phyloP scores from a whole-genome alignment of 2,888 invertebrate species.

The Agrotis segetum region DNA sequence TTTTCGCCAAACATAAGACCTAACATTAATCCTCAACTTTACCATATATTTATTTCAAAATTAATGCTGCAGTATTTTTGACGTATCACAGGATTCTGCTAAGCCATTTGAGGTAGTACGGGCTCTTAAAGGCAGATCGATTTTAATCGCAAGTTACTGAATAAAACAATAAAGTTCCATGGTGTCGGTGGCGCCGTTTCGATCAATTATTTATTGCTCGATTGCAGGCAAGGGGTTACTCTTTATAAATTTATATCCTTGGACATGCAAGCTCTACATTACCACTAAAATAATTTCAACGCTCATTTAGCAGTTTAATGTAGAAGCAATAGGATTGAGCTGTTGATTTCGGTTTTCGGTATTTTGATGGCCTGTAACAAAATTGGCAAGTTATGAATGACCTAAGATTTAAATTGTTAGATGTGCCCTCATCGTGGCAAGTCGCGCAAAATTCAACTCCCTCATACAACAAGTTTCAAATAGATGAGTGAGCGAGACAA shows the following conservation, averaged over 20 bases:
- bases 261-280: conserved; percentile 33
- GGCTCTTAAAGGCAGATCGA: not conserved
- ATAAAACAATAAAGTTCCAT: conserved; percentile 1
- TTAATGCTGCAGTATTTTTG: no score
- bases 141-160: conserved; percentile 3
- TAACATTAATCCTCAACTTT: no score
- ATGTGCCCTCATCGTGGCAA: not conserved
- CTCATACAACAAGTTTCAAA: not conserved
- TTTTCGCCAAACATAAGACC: no score
- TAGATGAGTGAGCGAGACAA: not conserved
- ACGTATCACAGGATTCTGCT: no score
- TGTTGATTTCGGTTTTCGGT: conserved; percentile 25
- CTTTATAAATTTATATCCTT: conserved; percentile 23
- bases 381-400: conserved; percentile 14
- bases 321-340: conserved; percentile 28
- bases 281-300: not conserved
- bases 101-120: no score
- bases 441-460: not conserved
- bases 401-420: not conserved
- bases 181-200: not conserved
- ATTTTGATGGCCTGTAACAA: conserved; percentile 4
- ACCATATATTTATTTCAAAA: no score
- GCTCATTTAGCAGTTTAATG: conserved; percentile 18
- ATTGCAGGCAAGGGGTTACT: conserved; percentile 10
- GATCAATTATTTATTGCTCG: not conserved